Conservation (phyloP, 2,888 invertebrate genomes). For the Phyto melanocephala region DNA sequence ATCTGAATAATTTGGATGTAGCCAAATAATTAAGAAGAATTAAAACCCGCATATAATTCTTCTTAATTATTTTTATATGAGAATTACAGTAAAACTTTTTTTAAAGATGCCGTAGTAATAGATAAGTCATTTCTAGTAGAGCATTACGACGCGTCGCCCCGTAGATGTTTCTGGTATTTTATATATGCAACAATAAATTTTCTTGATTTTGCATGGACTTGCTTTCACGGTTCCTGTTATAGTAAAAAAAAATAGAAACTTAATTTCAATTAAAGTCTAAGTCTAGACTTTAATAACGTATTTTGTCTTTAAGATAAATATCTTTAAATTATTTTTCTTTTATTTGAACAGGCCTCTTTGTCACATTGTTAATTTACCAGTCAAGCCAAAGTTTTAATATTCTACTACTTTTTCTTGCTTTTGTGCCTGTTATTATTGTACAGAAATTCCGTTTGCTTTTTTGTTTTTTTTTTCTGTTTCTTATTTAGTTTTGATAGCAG, state of each 20-base stretch:
- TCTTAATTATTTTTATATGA: too few relatives aligned
- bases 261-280: too few relatives aligned
- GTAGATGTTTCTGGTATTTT: too few relatives aligned
- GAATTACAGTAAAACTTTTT: too few relatives aligned
- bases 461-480: not conserved
- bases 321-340: constrained; percentile 37
- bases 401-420: not conserved
- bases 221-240: not conserved
- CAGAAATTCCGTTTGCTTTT: not conserved
- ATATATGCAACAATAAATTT: constrained; percentile 46
- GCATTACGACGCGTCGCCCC: too few relatives aligned
- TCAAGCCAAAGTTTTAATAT: constrained; percentile 57
- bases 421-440: not conserved
- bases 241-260: too few relatives aligned
- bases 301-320: constrained; percentile 31
- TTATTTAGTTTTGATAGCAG: constrained; percentile 28
- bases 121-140: too few relatives aligned
- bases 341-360: not conserved
- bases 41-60: too few relatives aligned
- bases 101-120: too few relatives aligned
- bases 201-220: not conserved
- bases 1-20: too few relatives aligned
- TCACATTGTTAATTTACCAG: constrained; percentile 12
- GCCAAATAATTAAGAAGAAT: too few relatives aligned
- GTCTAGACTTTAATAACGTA: constrained; percentile 38